These are phyloP conservation scores for Dromaius novaehollandiae DNA, from an alignment of 2,113 vertebrate species.

Conservation along the genomic window DNA sequence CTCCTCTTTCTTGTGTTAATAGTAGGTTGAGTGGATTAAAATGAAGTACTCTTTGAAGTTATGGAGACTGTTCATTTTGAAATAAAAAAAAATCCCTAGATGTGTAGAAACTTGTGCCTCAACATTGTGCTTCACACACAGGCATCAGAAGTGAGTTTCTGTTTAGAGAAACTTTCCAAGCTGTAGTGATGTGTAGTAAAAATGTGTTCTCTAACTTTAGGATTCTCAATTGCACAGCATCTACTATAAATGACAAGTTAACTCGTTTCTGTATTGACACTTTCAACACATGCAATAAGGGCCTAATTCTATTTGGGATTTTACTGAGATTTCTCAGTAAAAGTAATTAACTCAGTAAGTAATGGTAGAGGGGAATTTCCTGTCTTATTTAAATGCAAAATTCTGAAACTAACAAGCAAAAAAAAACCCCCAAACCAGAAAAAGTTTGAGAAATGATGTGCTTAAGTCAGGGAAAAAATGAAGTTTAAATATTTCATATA, in stretches of 20 bases:
- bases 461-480: neutral
- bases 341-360: neutral
- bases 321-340: conserved; percentile 24
- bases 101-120: neutral
- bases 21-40: neutral
- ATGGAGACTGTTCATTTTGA: neutral
- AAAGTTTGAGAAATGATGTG: neutral
- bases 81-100: neutral
- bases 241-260: conserved; percentile 8
- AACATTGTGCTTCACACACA: neutral
- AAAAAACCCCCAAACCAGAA: neutral
- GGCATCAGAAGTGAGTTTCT: neutral
- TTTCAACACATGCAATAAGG: neutral
- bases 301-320: conserved; percentile 18
- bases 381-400: neutral
- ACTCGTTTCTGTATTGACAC: conserved; percentile 11
- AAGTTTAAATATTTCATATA: neutral
- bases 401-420: neutral
- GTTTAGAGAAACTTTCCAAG: neutral
- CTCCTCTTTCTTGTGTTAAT: neutral
- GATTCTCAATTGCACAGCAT: neutral
- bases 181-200: neutral
- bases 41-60: neutral
- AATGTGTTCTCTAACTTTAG: conserved; percentile 8
- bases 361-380: conserved; percentile 28